Conservation (phyloP, 2,888 invertebrate species). For the Stegophylla sp. region DNA sequence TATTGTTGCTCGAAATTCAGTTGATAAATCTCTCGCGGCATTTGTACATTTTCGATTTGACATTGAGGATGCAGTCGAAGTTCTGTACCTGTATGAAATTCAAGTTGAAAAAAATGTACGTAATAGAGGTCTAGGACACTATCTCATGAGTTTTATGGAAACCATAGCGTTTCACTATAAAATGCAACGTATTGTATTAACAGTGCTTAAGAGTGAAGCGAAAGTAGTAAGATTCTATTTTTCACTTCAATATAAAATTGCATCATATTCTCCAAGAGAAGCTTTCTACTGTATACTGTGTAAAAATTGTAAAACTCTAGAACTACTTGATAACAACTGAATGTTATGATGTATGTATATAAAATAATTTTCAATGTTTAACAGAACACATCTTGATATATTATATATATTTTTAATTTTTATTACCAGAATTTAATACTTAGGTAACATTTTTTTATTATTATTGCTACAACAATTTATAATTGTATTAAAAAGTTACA, state of each 20-base stretch:
- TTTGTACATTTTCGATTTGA: slow-evolving; percentile 86
- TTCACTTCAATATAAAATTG: slow-evolving; percentile 70
- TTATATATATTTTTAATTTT: background rate
- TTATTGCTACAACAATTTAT: slow-evolving; percentile 43
- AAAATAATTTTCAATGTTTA: background rate
- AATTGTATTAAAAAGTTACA: slow-evolving; percentile 15
- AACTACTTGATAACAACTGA: slow-evolving; percentile 17
- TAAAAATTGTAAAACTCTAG: slow-evolving; percentile 42
- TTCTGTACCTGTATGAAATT: slow-evolving; percentile 86
- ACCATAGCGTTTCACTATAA: slow-evolving; percentile 75
- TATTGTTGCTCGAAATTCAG: slow-evolving; percentile 33
- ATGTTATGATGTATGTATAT: background rate
- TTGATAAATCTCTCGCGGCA: slow-evolving; percentile 68
- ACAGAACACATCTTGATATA: background rate
- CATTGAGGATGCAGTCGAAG: slow-evolving; percentile 78
- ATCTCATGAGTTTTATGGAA: slow-evolving; percentile 80
- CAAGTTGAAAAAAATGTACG: slow-evolving; percentile 77
- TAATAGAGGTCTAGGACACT: slow-evolving; percentile 82
- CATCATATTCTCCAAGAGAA: slow-evolving; percentile 70
- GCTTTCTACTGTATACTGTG: slow-evolving; percentile 62
- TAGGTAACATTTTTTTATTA: slow-evolving; percentile 43
- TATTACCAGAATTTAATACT: slow-evolving; percentile 31
- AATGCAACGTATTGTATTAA: slow-evolving; percentile 83
- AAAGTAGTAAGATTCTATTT: slow-evolving; percentile 77
- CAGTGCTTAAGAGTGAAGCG: slow-evolving; percentile 81